Evolutionary conservation across 2,888 invertebrate genomes (phyloP).

Genomic region (Hirtodrosophila confusa): DNA sequence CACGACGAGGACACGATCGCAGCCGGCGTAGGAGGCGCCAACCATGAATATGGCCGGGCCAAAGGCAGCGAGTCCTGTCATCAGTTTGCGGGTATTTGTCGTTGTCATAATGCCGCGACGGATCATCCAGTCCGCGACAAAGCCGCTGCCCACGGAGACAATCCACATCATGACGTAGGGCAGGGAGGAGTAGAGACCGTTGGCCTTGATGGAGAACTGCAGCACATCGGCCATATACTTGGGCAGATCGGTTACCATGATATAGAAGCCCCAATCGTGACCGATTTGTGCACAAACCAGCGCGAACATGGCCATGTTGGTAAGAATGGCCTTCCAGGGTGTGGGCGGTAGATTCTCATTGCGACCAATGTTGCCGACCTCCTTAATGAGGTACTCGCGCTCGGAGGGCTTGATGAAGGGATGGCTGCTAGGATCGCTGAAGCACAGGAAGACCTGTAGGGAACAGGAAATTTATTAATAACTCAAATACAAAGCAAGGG

Average conservation of each 20-base stretch:
- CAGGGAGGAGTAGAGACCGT: constrained; percentile 86
- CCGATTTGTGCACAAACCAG: constrained; percentile 90
- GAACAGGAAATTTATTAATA: too few species aligned
- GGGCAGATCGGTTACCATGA: constrained; percentile 88
- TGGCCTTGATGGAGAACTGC: constrained; percentile 86
- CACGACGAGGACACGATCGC: constrained; percentile 87
- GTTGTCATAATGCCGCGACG: constrained; percentile 86
- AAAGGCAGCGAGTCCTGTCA: constrained; percentile 89
- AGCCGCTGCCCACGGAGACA: constrained; percentile 86
- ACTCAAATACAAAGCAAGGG: too few species aligned
- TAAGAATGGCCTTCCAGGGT: constrained; percentile 90
- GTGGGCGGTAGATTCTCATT: constrained; percentile 86
- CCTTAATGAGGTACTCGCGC: constrained; percentile 88
- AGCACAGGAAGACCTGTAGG: constrained; percentile 86
- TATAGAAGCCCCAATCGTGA: constrained; percentile 88
- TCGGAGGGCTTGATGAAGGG: constrained; percentile 90
- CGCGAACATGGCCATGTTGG: constrained; percentile 89
- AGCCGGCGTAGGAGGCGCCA: constrained; percentile 89
- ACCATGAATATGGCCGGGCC: constrained; percentile 89
- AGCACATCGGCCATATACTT: constrained; percentile 87
- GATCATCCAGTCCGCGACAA: constrained; percentile 89
- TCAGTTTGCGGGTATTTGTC: constrained; percentile 84
- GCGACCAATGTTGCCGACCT: constrained; percentile 86
- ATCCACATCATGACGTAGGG: constrained; percentile 88
- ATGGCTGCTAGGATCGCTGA: constrained; percentile 89